phyloP scores from a whole-genome alignment of 2,113 vertebrate species.

The Myotis yumanensis region DNA sequence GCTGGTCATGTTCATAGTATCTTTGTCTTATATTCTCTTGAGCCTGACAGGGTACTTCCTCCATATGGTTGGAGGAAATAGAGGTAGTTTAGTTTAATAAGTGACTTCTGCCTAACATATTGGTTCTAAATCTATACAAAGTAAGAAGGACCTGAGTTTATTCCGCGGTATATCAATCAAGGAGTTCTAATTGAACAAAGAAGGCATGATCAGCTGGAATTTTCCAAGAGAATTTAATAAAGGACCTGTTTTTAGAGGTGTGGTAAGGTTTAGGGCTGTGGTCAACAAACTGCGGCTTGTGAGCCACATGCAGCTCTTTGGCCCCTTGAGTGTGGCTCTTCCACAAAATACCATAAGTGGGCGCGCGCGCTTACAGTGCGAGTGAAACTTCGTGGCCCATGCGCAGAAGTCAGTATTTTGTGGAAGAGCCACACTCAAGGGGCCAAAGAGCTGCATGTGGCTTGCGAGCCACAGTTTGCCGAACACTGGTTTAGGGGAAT shows the following conservation, averaged over 20 bases:
- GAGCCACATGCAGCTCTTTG: too few species aligned
- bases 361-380: too few species aligned
- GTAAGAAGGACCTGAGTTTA: neutral
- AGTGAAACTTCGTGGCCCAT: too few species aligned
- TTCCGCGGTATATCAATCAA: neutral
- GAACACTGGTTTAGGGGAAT: neutral
- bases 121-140: constrained; percentile 27
- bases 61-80: neutral
- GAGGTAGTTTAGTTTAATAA: constrained; percentile 20
- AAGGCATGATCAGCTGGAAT: constrained; percentile 3
- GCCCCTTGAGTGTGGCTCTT: too few species aligned
- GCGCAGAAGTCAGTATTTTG: too few species aligned
- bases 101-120: neutral
- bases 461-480: too few species aligned
- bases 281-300: too few species aligned
- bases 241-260: neutral
- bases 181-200: neutral
- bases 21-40: neutral
- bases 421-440: too few species aligned
- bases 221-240: constrained; percentile 42
- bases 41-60: neutral
- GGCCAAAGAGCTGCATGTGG: too few species aligned
- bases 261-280: neutral
- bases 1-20: neutral
- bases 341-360: too few species aligned